A percentile compares a stretch with the other conserved stretches of the same genome.
Evolutionary conservation across 1,140 invertebrate species (phyloP).

Genomic region (Ditylenchus dipsaci): DNA sequence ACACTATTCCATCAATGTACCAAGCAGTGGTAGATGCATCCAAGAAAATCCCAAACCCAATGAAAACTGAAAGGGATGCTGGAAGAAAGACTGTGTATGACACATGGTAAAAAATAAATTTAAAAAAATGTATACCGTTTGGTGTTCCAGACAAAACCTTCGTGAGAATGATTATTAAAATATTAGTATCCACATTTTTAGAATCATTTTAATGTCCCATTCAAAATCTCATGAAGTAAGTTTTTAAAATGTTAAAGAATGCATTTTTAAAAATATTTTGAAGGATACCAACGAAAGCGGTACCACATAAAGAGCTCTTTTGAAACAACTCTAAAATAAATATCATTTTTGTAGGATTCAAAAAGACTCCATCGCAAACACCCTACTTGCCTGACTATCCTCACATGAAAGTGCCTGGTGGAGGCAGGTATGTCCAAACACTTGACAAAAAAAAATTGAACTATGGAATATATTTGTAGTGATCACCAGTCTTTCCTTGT

Average conservation of each 20-base stretch:
- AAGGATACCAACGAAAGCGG: not conserved
- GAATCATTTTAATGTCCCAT: no score
- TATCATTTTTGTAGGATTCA: not conserved
- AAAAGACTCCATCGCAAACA: conserved; percentile 4
- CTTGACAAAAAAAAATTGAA: not conserved
- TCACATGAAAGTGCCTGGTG: conserved; percentile 49
- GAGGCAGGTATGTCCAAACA: conserved; percentile 53
- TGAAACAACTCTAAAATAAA: no score
- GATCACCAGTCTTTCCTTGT: conserved; percentile 55
- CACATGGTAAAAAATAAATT: conserved; percentile 49
- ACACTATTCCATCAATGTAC: conserved; percentile 49
- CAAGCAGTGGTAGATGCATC: conserved; percentile 41
- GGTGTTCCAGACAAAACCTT: not conserved
- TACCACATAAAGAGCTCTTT: no score
- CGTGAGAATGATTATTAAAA: no score
- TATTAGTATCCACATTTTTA: no score
- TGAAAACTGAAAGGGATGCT: conserved; percentile 33
- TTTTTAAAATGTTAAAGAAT: no score
- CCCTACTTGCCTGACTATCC: conserved; percentile 27
- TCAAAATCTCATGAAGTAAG: no score
- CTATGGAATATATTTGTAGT: not conserved
- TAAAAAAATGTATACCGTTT: not conserved
- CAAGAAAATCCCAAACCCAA: conserved; percentile 47
- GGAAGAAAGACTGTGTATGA: conserved; percentile 54
- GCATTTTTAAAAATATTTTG: not conserved